Evolutionary conservation across 2,113 vertebrate species (phyloP).

Genomic region (Cyanoramphus novaezelandiae): DNA sequence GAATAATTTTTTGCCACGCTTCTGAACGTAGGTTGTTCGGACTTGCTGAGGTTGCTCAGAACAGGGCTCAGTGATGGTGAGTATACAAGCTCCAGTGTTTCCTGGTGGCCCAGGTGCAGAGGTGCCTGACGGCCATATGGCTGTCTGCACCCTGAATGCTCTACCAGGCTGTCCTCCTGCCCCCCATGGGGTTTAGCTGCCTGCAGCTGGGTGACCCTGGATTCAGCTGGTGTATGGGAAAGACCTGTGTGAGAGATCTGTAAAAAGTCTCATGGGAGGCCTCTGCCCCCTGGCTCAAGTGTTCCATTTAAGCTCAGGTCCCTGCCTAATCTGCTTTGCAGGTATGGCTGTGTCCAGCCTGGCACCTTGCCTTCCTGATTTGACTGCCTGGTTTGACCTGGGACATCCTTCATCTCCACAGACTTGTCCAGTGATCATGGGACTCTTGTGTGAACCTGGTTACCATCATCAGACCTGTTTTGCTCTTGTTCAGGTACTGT

Average conservation of each 20-base stretch:
- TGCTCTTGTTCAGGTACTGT: background rate
- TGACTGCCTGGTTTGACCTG: background rate
- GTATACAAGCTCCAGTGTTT: background rate
- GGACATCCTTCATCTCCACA: background rate
- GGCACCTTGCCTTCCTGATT: background rate
- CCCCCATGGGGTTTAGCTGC: background rate
- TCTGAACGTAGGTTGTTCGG: background rate
- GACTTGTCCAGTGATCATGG: background rate
- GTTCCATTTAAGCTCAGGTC: background rate
- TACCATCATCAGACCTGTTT: background rate
- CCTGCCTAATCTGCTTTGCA: background rate
- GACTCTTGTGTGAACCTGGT: background rate
- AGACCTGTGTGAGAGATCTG: background rate
- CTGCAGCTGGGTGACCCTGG: background rate
- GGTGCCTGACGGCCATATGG: background rate
- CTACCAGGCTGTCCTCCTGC: background rate
- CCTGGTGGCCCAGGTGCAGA: background rate
- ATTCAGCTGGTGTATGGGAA: background rate
- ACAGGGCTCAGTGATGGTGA: accelerated
- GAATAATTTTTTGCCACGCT: background rate
- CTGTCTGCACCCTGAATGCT: background rate
- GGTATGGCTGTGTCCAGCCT: background rate
- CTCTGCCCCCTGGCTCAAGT: background rate
- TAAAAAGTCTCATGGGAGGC: background rate
- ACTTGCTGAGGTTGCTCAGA: background rate